Base-by-base conservation (phyloP, 1,140 invertebrate species). In the Drosophila nebulosa region DNA sequence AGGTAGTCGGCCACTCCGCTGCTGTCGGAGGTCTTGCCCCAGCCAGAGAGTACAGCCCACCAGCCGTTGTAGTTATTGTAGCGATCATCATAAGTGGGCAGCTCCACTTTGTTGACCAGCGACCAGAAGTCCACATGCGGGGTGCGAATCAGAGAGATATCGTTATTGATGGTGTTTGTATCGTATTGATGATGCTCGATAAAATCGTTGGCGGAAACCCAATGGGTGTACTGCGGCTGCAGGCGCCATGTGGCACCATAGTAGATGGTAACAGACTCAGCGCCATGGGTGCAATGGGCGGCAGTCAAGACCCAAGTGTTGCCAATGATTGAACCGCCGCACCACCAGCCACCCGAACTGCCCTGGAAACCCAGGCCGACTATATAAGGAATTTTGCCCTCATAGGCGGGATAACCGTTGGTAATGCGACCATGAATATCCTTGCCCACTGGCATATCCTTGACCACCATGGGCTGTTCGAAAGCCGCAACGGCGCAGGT, bases 301-400 rank as follows among this genome's bases (percentile, higher is more conserved):
- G 80, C 79, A 3, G 93, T 92, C 4, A 91, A 69, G 5, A 93
- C 93, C 63, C 91, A 92, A 42, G 92, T 91, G 21, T 94, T 89
- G 65, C 91, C 92, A 6, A 95, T 92, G 58, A 95, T 78, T 16
- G 93, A 93, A 14, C 93, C 95, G 4, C 94, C 92, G 92, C 72
- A 91, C 93, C 52, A 93, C 93, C 51, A 91, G 69, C 60, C 93
- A 90, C 83, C 78, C 91, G 55, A 74, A 81, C 67, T 94, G 92
- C 60, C 35, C 39, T 30, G 50, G 36, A 50, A 86, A 58, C 24
- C 32, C 50, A 70, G 72, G 10, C 30, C 55, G 6, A 91, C 92
- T 60, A 93, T 92, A 56, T 92, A 92, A 6, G 93, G 93, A 35
- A 92, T 91, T 74, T 93, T 91, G 0, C 92, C 92, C 3, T 84